phyloP scores from a whole-genome alignment of 2,888 invertebrate genomes.

The Calephelis perditalis region DNA sequence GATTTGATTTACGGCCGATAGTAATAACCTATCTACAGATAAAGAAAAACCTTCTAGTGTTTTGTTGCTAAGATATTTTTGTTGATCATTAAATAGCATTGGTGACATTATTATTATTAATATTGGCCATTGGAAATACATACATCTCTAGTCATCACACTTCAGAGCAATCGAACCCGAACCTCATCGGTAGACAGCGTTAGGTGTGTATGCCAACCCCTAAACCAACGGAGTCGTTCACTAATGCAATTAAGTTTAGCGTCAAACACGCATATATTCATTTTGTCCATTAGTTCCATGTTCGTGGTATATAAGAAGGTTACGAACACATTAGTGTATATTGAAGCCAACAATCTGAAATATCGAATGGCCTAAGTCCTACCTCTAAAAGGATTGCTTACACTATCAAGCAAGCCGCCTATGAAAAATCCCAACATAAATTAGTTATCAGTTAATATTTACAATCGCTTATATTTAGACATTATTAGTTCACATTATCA shows the following conservation, averaged over 20 bases:
- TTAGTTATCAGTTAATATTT: slow-evolving; percentile 60
- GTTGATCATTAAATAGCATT: no score
- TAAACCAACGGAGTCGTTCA: no score
- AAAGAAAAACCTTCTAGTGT: no score
- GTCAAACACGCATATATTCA: neutral
- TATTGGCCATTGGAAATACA: no score
- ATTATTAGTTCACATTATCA: slow-evolving; percentile 12
- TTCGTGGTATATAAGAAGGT: slow-evolving; percentile 7
- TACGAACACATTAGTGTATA: slow-evolving; percentile 12
- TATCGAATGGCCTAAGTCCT: slow-evolving; percentile 22
- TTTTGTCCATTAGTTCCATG: neutral
- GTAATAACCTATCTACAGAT: no score
- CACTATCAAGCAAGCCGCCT: slow-evolving; percentile 19
- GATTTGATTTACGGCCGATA: no score
- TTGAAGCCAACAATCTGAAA: slow-evolving; percentile 19
- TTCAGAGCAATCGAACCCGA: no score
- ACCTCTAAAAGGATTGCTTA: slow-evolving; percentile 42
- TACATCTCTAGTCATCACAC: no score
- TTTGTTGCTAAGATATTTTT: no score
- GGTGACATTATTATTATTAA: no score
- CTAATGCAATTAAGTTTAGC: neutral
- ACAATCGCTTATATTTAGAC: slow-evolving; percentile 37
- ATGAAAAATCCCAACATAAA: slow-evolving; percentile 53
- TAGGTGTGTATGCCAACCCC: no score
- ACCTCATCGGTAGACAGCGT: no score